Evolutionary conservation across 2,888 invertebrate genomes (phyloP).

Genomic region (Amblyjoppa proteus): DNA sequence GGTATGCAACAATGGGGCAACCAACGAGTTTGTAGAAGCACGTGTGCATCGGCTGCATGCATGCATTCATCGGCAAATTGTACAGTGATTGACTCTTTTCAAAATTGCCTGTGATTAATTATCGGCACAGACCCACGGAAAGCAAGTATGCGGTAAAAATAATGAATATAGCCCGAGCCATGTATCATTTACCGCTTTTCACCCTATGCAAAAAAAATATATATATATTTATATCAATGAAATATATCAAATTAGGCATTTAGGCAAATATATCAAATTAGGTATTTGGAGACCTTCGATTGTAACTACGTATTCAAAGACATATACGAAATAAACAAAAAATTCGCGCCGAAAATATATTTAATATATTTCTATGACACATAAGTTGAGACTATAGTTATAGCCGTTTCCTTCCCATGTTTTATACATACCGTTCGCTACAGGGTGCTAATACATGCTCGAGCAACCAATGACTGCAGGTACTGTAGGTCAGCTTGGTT

Average conservation of each 20-base stretch:
- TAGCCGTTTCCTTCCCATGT: neutral
- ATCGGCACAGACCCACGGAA: neutral
- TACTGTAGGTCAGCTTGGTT: neutral
- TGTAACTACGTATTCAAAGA: no score
- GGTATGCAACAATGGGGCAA: slow-evolving; percentile 27
- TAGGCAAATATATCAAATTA: no score
- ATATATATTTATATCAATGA: no score
- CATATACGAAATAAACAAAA: no score
- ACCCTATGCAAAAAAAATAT: neutral
- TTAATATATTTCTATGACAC: no score
- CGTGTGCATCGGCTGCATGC: slow-evolving; percentile 24
- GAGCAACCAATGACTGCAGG: neutral
- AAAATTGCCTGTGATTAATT: neutral
- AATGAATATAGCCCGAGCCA: neutral
- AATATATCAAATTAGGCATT: no score
- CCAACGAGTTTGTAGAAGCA: slow-evolving; percentile 46
- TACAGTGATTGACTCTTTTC: neutral
- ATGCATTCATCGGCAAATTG: slow-evolving; percentile 1
- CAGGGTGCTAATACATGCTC: neutral
- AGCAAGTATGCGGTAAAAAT: neutral
- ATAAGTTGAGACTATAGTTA: neutral
- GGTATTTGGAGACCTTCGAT: no score
- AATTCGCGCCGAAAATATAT: no score
- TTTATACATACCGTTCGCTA: neutral
- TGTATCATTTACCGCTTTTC: neutral